These are phyloP conservation scores for Troilus luridus DNA, from an alignment of 2,888 invertebrate genomes.

Conservation along the genomic window DNA sequence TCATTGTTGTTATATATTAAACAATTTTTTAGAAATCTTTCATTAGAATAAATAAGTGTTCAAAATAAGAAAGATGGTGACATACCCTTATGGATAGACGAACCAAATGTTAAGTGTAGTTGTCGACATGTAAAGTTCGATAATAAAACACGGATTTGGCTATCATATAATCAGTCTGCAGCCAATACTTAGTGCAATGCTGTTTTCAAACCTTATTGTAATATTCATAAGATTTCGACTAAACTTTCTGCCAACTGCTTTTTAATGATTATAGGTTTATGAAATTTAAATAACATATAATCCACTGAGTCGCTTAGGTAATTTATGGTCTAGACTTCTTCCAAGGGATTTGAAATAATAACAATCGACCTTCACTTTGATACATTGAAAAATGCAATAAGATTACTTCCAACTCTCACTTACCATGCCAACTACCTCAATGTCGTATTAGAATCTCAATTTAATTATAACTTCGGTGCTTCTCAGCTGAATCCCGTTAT, in stretches of 20 bases:
- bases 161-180: background rate
- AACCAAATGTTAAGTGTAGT: background rate
- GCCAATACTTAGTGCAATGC: background rate
- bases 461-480: too few relatives aligned
- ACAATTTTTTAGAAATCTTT: background rate
- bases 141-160: background rate
- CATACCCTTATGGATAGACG: background rate
- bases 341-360: background rate
- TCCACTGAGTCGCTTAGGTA: background rate
- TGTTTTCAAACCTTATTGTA: background rate
- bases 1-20: background rate
- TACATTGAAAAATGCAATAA: background rate
- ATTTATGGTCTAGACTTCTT: background rate
- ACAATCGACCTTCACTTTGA: background rate
- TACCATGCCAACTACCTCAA: too few relatives aligned
- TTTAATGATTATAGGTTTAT: background rate
- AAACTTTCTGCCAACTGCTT: background rate
- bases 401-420: too few relatives aligned
- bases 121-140: background rate
- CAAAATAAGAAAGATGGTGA: background rate
- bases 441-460: too few relatives aligned
- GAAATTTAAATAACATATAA: background rate
- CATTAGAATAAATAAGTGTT: background rate
- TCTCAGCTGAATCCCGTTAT: too few relatives aligned
- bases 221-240: background rate